A percentile compares a stretch with the other conserved stretches of the same genome.
These are phyloP conservation scores for Helleia helle DNA, from an alignment of 2,888 invertebrate genomes.

Conservation along the genomic window DNA sequence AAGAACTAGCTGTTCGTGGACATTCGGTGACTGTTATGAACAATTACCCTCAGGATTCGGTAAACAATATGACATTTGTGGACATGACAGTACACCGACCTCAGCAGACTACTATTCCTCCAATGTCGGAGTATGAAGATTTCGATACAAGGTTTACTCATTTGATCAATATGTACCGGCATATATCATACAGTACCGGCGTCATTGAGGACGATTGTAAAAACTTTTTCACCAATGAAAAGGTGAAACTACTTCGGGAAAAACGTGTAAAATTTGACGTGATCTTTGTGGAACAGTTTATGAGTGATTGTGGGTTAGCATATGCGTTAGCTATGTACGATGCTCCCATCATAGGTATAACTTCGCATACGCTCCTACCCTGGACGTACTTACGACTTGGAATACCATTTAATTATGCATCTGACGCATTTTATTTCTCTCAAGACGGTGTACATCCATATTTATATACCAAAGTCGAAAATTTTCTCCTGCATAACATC, in stretches of 20 bases:
- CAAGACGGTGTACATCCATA: conserved; percentile 37
- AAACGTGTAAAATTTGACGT: conserved; percentile 46
- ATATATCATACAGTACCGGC: conserved; percentile 24
- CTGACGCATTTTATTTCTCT: conserved; percentile 60
- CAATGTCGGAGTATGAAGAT: conserved; percentile 28
- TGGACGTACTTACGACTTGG: conserved; percentile 61
- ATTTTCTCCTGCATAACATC: conserved; percentile 29
- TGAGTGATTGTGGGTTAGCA: conserved; percentile 54
- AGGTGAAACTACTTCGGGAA: conserved; percentile 30
- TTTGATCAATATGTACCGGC: conserved; percentile 27
- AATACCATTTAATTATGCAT: conserved; percentile 57
- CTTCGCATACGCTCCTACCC: conserved; percentile 61
- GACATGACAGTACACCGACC: conserved; percentile 37
- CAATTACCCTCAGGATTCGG: conserved; percentile 62
- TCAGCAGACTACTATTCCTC: conserved; percentile 13
- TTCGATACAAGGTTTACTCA: conserved; percentile 21
- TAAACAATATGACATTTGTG: conserved; percentile 70
- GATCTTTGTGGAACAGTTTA: conserved; percentile 59
- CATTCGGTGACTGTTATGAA: conserved; percentile 78
- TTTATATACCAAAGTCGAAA: conserved; percentile 34
- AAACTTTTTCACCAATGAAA: conserved; percentile 33
- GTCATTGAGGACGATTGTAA: conserved; percentile 33
- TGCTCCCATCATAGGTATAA: conserved; percentile 67
- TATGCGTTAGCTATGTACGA: conserved; percentile 44
- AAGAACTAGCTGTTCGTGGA: conserved; percentile 70